Evolutionary conservation across 2,888 invertebrate species (phyloP), one percentile per base, ranked within the genome.

Genomic region (Tiliacea aurago): DNA sequence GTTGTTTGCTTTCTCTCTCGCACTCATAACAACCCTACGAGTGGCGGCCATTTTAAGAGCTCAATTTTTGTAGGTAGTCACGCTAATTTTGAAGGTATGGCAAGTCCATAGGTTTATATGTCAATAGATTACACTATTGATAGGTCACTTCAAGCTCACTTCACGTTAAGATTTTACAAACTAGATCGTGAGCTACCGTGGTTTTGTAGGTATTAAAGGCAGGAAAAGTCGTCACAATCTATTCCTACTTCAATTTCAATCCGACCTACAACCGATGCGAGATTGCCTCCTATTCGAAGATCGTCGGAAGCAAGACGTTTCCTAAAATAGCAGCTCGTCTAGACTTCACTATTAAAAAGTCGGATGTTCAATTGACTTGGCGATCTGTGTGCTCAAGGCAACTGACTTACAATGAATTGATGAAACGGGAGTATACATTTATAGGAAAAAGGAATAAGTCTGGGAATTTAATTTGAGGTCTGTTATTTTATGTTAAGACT

Each of bases 281-380:
- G 20, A 68, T 76, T 68, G 47, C 33, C 43, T 70, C 3, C 33
- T 43, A 62, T 75, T 70, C 47, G n/a, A 59, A 49, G 20, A 62
- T 49, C 23, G 70, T 64, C 56, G 43, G n/a, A 65, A 63, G 20
- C 63, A 47, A 59, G 49, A 23, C 58, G 37, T 64, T 64, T 33
- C 53, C 64, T 47, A 49, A 47, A 67, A 80, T 55, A 67, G 59
- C 63, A 6, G 47, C 2, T 49, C 9, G 45, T 64, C 76, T 80
- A 80, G 80, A 74, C 55, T 23, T 43, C 23, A 33, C 9, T 59
- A 20, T 62, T 70, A 47, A 66, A 49, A 70, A 58, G 41, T 58
- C 33, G 10, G 41, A 51, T 63, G 28, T 43, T 58, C n/a, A 65
- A 58, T 65, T 66, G 23, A 49, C n/a, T 80, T 37, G 18, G 43